phyloP scores from a whole-genome alignment of 2,888 invertebrate species.

The Chrysina gloriosa region DNA sequence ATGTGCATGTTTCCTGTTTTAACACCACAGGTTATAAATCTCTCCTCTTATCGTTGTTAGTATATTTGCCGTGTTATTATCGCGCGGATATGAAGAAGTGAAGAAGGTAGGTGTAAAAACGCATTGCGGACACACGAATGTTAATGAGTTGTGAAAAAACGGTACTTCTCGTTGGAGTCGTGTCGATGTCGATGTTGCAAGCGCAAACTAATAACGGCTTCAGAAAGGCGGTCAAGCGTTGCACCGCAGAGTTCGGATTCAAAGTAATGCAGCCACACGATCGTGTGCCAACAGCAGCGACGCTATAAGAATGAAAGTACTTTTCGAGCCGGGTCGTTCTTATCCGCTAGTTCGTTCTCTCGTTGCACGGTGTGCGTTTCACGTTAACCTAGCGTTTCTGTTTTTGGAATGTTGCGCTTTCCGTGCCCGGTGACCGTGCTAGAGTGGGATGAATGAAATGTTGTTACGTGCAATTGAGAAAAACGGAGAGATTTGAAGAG shows the following conservation, averaged over 20 bases:
- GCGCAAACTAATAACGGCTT: constrained; percentile 32
- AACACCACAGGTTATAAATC: not conserved
- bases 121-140: constrained; percentile 29
- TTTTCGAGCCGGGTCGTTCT: not conserved
- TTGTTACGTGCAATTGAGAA: not conserved
- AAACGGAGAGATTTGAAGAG: not conserved
- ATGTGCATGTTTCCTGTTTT: too few species aligned
- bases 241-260: constrained; percentile 29
- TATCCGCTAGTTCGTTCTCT: not conserved
- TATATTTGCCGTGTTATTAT: constrained; percentile 22
- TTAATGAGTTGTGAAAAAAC: constrained; percentile 36
- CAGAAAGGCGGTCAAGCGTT: constrained; percentile 35
- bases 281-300: not conserved
- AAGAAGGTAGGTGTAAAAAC: constrained; percentile 10
- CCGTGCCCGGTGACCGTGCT: not conserved
- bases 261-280: constrained; percentile 29
- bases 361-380: not conserved
- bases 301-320: constrained; percentile 22
- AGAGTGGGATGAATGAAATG: constrained; percentile 6
- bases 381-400: not conserved
- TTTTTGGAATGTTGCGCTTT: constrained; percentile 23
- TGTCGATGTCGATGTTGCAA: constrained; percentile 29
- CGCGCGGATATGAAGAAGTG: constrained; percentile 6
- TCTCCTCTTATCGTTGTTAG: not conserved
- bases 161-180: constrained; percentile 27